These are phyloP conservation scores for Notodonta dromedarius DNA, from an alignment of 2,888 invertebrate genomes.

Conservation along the genomic window DNA sequence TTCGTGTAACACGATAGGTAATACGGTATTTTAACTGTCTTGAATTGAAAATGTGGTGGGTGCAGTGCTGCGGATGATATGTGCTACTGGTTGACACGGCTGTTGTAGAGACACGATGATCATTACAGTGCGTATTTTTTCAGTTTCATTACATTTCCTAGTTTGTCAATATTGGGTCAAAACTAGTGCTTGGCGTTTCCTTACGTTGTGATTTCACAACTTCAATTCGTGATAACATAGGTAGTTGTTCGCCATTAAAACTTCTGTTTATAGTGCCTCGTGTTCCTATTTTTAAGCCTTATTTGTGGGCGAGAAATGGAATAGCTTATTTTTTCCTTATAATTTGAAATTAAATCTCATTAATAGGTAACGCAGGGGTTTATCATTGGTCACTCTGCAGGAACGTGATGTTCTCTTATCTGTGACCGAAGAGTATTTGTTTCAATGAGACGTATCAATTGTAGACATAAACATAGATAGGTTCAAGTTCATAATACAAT, in stretches of 20 bases:
- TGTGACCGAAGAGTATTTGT: too few species aligned
- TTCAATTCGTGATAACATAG: constrained; percentile 29
- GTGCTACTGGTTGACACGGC: constrained; percentile 48
- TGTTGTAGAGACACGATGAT: constrained; percentile 56
- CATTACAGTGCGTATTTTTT: constrained; percentile 61
- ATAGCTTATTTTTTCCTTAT: too few species aligned
- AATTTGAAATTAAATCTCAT: too few species aligned
- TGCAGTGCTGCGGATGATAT: constrained; percentile 58
- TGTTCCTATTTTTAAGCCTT: constrained; percentile 9
- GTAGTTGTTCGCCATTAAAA: constrained; percentile 18
- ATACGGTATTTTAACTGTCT: constrained; percentile 35
- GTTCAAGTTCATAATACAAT: too few species aligned
- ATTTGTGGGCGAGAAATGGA: neutral
- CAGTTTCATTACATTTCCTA: constrained; percentile 14
- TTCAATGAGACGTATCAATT: too few species aligned
- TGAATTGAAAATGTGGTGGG: constrained; percentile 67
- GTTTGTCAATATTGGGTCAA: constrained; percentile 9
- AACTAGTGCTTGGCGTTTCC: constrained; percentile 15
- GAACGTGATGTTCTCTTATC: too few species aligned
- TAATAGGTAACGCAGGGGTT: too few species aligned
- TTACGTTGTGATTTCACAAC: constrained; percentile 20
- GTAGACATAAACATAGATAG: too few species aligned
- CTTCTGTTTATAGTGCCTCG: constrained; percentile 23
- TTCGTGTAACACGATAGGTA: constrained; percentile 46
- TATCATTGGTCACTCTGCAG: too few species aligned